Percentiles rank a stretch among this genome's conserved stretches.
Conservation (phyloP, 2,888 invertebrate species). For the Globia sparganii region DNA sequence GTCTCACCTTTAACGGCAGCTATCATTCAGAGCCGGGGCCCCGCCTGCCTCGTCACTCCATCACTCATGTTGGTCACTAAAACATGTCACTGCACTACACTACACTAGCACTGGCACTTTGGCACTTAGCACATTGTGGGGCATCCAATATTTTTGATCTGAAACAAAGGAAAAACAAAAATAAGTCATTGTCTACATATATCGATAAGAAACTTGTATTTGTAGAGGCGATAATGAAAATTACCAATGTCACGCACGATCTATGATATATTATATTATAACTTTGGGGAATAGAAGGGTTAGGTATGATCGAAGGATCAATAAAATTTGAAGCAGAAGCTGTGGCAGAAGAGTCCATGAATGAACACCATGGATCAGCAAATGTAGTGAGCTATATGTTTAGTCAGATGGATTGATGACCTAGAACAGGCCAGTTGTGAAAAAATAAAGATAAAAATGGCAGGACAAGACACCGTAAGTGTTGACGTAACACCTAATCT, state of each 20-base stretch:
- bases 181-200: slow-evolving; percentile 9
- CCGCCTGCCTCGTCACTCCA: slow-evolving; percentile 61
- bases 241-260: too few species aligned
- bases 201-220: too few species aligned
- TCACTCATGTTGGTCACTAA: slow-evolving; percentile 66
- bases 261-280: not conserved
- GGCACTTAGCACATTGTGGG: slow-evolving; percentile 74
- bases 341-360: not conserved
- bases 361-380: not conserved
- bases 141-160: slow-evolving; percentile 65
- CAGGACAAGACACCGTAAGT: not conserved
- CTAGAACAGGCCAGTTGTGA: not conserved
- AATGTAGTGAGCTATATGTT: not conserved
- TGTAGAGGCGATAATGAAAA: too few species aligned
- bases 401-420: not conserved
- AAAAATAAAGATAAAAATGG: not conserved
- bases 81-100: slow-evolving; percentile 72
- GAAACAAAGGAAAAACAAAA: slow-evolving; percentile 34
- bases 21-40: slow-evolving; percentile 82
- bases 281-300: too few species aligned
- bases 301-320: not conserved
- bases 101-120: slow-evolving; percentile 69
- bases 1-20: slow-evolving; percentile 81
- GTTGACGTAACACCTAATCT: not conserved
- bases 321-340: not conserved